These are phyloP conservation scores for Gonatopus flavifemur DNA, from an alignment of 1,140 invertebrate species.

Conservation along the genomic window DNA sequence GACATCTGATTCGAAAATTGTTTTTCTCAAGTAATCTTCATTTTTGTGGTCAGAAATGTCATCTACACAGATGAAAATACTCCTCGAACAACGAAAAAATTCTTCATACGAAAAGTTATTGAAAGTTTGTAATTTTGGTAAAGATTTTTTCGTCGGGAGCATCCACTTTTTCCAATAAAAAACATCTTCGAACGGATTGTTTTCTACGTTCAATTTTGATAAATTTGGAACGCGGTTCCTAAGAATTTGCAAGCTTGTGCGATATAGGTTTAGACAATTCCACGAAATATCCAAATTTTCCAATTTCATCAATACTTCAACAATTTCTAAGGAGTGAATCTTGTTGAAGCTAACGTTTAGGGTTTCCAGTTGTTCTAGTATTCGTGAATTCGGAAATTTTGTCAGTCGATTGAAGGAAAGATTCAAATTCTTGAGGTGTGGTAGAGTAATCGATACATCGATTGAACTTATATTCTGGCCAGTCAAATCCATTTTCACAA, in stretches of 20 bases:
- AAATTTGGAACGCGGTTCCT: slow-evolving; percentile 13
- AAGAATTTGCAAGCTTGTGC: slow-evolving; percentile 12
- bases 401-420: slow-evolving; percentile 19
- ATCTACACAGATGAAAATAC: slow-evolving; percentile 9
- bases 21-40: slow-evolving; percentile 2
- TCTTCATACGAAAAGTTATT: slow-evolving; percentile 4
- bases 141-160: background rate
- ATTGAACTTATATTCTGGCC: slow-evolving; percentile 16
- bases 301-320: slow-evolving; percentile 1
- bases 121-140: slow-evolving; percentile 14
- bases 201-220: slow-evolving; percentile 12
- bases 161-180: slow-evolving; percentile 1
- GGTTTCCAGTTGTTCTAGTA: slow-evolving; percentile 12
- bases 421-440: slow-evolving; percentile 19
- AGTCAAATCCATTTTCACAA: slow-evolving; percentile 15
- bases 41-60: slow-evolving; percentile 4
- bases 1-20: slow-evolving; percentile 2
- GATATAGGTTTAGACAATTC: slow-evolving; percentile 18
- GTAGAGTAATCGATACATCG: slow-evolving; percentile 9
- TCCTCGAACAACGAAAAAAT: background rate
- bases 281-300: slow-evolving; percentile 23
- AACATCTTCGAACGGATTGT: slow-evolving; percentile 27
- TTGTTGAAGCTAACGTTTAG: slow-evolving; percentile 24
- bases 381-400: slow-evolving; percentile 16
- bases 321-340: slow-evolving; percentile 10